Conservation (phyloP, 1,140 invertebrate species). For the Drosophila kepulauana region DNA sequence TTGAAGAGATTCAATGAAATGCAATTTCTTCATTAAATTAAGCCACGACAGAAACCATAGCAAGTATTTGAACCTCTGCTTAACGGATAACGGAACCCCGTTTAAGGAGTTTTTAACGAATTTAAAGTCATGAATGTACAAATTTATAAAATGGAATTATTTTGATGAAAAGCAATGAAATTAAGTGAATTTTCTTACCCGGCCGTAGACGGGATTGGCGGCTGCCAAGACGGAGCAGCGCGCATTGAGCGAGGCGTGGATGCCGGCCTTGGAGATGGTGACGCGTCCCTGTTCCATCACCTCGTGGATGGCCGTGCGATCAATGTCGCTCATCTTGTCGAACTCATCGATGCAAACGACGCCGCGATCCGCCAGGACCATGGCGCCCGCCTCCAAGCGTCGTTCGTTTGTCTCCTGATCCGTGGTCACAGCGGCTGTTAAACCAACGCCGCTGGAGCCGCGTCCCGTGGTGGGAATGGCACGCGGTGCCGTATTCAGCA, state of each 20-base stretch:
- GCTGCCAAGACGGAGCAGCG: conserved; percentile 99
- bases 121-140: too few species aligned
- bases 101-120: too few species aligned
- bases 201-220: conserved; percentile 99
- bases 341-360: conserved; percentile 99
- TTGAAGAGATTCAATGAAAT: too few species aligned
- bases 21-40: too few species aligned
- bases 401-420: conserved; percentile 97
- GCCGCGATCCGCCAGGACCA: conserved; percentile 99
- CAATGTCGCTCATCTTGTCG: conserved; percentile 99
- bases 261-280: conserved; percentile 99
- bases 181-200: conserved; percentile 87
- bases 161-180: too few species aligned
- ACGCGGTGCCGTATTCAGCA: conserved; percentile 96
- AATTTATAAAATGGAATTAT: too few species aligned
- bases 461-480: conserved; percentile 99
- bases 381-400: conserved; percentile 98
- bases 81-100: too few species aligned
- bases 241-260: conserved; percentile 99
- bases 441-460: conserved; percentile 97
- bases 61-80: too few species aligned
- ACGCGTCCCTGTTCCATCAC: conserved; percentile 98
- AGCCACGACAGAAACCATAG: too few species aligned
- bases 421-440: conserved; percentile 98
- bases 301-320: conserved; percentile 99